phyloP scores from a whole-genome alignment of 92 coral and sea anemone genomes.

The Palythoa grandiflora region DNA sequence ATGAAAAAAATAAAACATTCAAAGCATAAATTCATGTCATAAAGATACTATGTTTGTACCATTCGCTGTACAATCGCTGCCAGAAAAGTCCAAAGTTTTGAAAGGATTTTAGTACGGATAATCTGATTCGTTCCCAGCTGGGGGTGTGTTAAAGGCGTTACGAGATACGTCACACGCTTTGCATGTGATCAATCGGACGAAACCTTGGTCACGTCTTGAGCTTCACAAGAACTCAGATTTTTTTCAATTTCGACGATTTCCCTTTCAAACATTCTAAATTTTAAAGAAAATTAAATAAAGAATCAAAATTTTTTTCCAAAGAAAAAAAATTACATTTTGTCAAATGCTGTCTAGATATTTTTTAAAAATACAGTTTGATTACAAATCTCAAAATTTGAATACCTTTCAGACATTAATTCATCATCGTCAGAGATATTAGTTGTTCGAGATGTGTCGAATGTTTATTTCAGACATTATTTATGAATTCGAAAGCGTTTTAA shows the following conservation, averaged over 20 bases:
- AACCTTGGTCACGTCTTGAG: neutral
- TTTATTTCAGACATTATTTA: too few relatives aligned
- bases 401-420: too few relatives aligned
- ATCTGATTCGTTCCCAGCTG: neutral
- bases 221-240: neutral
- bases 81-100: neutral
- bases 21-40: neutral
- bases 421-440: too few relatives aligned
- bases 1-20: neutral
- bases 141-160: conserved; percentile 47
- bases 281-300: too few relatives aligned
- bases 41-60: neutral
- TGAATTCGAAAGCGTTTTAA: too few relatives aligned
- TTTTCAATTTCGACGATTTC: too few relatives aligned
- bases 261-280: too few relatives aligned
- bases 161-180: conserved; percentile 23
- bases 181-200: neutral
- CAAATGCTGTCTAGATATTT: too few relatives aligned
- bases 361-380: too few relatives aligned
- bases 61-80: neutral
- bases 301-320: neutral
- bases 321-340: neutral
- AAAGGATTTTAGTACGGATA: neutral
- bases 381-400: too few relatives aligned
- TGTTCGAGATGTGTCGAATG: too few relatives aligned